A percentile compares a stretch with the other conserved stretches of the same genome.
phyloP scores from a whole-genome alignment of 2,888 invertebrate genomes.

The Zootermopsis nevadensis region DNA sequence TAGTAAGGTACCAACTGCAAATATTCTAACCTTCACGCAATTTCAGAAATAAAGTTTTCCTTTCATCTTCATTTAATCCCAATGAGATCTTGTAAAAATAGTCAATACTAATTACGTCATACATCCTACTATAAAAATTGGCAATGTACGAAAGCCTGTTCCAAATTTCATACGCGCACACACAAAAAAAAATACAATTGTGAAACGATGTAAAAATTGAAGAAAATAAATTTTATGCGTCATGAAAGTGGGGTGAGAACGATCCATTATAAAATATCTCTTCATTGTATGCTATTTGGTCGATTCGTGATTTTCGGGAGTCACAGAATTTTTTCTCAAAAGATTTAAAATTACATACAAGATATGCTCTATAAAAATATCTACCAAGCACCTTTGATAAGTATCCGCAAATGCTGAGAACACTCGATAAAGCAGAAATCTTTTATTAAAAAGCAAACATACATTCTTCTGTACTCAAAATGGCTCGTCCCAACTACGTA shows the following conservation, averaged over 20 bases:
- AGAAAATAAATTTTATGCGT: neutral
- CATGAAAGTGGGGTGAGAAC: neutral
- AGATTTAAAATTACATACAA: conserved; percentile 29
- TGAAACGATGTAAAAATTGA: no score
- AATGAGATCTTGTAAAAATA: no score
- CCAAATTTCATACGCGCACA: neutral
- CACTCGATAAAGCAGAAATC: conserved; percentile 23
- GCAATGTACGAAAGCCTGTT: neutral
- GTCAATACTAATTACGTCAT: no score
- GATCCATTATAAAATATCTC: neutral
- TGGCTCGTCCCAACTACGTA: neutral
- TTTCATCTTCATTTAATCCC: no score
- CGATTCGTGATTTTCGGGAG: neutral
- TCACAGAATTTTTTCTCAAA: conserved; percentile 1
- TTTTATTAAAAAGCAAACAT: conserved; percentile 30
- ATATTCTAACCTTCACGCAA: no score
- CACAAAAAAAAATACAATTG: no score
- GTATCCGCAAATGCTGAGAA: conserved; percentile 45
- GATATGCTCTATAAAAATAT: conserved; percentile 34
- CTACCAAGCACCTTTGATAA: conserved; percentile 44
- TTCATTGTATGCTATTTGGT: neutral
- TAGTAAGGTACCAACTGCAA: no score
- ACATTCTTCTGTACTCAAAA: neutral
- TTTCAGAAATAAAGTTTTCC: no score
- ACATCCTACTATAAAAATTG: no score